Evolutionary conservation across 2,888 invertebrate species (phyloP).

Genomic region (Leptinotarsa peninsularis): DNA sequence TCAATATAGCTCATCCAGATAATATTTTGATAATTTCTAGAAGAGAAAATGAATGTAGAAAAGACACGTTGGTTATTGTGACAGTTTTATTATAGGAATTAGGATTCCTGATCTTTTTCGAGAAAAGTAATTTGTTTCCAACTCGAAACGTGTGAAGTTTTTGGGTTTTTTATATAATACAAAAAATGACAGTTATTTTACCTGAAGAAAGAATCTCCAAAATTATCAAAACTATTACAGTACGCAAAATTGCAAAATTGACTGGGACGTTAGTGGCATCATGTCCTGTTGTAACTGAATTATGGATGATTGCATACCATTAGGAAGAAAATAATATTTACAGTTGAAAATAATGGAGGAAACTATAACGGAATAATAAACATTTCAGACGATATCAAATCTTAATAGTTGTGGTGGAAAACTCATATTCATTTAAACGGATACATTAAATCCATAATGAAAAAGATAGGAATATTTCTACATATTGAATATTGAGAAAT

Average conservation of each 20-base stretch:
- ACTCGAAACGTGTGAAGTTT: too few relatives aligned
- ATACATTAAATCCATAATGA: not conserved
- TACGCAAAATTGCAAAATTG: not conserved
- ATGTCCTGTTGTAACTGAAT: not conserved
- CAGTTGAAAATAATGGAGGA: not conserved
- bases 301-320: not conserved
- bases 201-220: too few relatives aligned
- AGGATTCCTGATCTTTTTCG: too few relatives aligned
- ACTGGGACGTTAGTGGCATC: not conserved
- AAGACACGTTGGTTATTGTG: too few relatives aligned
- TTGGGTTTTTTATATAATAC: too few relatives aligned
- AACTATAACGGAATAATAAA: not conserved
- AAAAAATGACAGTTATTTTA: too few relatives aligned
- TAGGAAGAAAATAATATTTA: not conserved
- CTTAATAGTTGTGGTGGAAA: not conserved
- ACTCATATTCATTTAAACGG: not conserved
- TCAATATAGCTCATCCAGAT: too few relatives aligned
- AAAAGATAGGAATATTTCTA: too few relatives aligned
- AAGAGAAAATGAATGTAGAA: too few relatives aligned
- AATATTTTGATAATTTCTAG: too few relatives aligned
- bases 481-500: not conserved
- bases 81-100: too few relatives aligned
- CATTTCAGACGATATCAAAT: not conserved
- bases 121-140: too few relatives aligned
- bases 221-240: not conserved